phyloP scores from a whole-genome alignment of 2,888 invertebrate species.

The Harpalus rufipes region DNA sequence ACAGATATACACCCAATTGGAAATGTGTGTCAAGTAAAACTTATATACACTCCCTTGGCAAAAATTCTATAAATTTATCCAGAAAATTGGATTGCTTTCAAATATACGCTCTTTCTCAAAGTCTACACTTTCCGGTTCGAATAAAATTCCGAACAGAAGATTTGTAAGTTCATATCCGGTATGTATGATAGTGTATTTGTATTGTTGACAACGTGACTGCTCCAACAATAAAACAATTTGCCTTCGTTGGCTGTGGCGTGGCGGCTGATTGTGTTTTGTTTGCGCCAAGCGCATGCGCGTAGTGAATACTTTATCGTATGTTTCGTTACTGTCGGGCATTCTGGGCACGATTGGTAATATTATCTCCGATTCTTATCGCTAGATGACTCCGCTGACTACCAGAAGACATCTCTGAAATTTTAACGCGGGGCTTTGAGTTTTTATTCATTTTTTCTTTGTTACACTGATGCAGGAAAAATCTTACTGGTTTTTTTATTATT shows the following conservation, averaged over 20 bases:
- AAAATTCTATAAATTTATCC: constrained; percentile 55
- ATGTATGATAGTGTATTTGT: constrained; percentile 41
- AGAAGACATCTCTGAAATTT: constrained; percentile 55
- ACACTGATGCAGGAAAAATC: background rate
- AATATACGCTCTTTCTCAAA: constrained; percentile 47
- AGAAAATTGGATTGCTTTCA: constrained; percentile 54
- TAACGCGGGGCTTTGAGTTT: constrained; percentile 35
- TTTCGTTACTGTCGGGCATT: constrained; percentile 51
- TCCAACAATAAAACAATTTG: constrained; percentile 49
- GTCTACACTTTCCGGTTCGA: constrained; percentile 31
- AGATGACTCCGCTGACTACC: constrained; percentile 53
- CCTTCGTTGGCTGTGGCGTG: constrained; percentile 15
- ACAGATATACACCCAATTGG: constrained; percentile 4
- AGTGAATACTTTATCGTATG: constrained; percentile 41
- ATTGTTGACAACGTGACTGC: constrained; percentile 46
- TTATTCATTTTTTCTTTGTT: constrained; percentile 23
- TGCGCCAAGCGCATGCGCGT: constrained; percentile 26
- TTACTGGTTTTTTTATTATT: background rate
- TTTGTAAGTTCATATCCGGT: constrained; percentile 37
- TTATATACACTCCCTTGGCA: constrained; percentile 35
- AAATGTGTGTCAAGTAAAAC: constrained; percentile 29
- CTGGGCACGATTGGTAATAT: constrained; percentile 57
- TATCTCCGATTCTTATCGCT: constrained; percentile 60
- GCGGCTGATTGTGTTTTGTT: constrained; percentile 45
- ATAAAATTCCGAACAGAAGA: constrained; percentile 32